These are phyloP conservation scores for Epirrita christyi DNA, from an alignment of 2,888 invertebrate species.

Conservation along the genomic window DNA sequence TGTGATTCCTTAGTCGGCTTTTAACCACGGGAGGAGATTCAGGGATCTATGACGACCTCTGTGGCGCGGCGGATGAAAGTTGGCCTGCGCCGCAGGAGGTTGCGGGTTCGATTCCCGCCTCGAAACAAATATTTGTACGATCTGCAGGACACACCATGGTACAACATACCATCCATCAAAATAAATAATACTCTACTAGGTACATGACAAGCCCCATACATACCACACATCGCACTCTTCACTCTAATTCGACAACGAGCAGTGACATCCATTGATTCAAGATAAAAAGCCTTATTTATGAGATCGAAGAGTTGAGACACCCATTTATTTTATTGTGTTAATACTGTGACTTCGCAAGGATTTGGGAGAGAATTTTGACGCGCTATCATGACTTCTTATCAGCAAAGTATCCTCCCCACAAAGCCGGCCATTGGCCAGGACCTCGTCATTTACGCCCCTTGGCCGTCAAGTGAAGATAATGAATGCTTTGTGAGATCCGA, in stretches of 20 bases:
- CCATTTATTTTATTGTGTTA: slow-evolving; percentile 32
- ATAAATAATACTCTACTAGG: too few relatives aligned
- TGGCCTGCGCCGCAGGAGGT: too few relatives aligned
- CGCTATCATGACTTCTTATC: slow-evolving; percentile 54
- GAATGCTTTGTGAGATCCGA: slow-evolving; percentile 16
- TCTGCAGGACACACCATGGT: too few relatives aligned
- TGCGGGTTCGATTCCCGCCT: too few relatives aligned
- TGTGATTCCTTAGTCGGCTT: too few relatives aligned
- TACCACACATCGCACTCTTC: background rate
- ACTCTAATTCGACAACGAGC: background rate
- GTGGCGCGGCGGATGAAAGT: too few relatives aligned
- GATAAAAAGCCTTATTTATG: background rate
- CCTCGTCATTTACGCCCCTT: slow-evolving; percentile 69
- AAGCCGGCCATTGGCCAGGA: slow-evolving; percentile 69
- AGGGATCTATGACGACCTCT: too few relatives aligned
- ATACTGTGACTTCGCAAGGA: slow-evolving; percentile 29
- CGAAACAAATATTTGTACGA: too few relatives aligned
- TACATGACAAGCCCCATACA: background rate
- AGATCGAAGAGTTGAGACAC: background rate
- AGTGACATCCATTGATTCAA: background rate
- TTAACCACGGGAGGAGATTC: too few relatives aligned
- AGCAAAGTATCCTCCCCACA: slow-evolving; percentile 61
- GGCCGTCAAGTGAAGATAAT: slow-evolving; percentile 21
- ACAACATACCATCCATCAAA: too few relatives aligned
- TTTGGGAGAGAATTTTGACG: slow-evolving; percentile 36